Evolutionary conservation across 2,113 vertebrate species (phyloP).

Genomic region (Serinus canaria): DNA sequence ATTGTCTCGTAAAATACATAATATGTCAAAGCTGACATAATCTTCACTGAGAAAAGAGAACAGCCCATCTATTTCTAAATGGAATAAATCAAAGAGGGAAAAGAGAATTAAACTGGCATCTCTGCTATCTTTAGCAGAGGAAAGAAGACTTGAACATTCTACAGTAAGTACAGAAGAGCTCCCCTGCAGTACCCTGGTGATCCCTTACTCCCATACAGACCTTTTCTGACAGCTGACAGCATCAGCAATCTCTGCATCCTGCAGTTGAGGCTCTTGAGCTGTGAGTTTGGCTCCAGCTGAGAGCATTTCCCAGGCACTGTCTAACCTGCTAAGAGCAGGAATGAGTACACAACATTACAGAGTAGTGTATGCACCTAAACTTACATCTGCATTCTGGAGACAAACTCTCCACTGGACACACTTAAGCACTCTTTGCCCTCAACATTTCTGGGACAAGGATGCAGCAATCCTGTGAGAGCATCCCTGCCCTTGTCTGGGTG

Average conservation of each 20-base stretch:
- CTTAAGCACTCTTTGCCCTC: neutral
- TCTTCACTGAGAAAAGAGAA: neutral
- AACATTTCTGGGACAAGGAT: fast-evolving
- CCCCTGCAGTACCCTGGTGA: neutral
- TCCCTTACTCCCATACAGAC: neutral
- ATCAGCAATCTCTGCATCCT: neutral
- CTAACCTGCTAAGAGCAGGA: neutral
- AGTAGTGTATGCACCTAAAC: neutral
- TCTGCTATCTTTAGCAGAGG: neutral
- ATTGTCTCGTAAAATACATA: constrained; percentile 40
- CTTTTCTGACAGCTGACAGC: neutral
- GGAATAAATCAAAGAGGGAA: constrained; percentile 7
- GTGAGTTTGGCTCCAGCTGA: neutral
- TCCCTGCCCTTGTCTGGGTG: neutral
- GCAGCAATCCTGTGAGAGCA: neutral
- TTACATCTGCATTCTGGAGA: neutral
- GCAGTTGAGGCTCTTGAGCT: neutral
- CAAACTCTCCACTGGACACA: neutral
- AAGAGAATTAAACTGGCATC: neutral
- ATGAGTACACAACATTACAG: neutral
- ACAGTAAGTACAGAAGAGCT: neutral
- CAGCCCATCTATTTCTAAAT: constrained; percentile 5
- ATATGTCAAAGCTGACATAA: constrained; percentile 13
- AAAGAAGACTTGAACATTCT: neutral
- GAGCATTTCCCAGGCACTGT: neutral